Conservation (phyloP, 2,113 vertebrate genomes). For the Polypterus senegalus region DNA sequence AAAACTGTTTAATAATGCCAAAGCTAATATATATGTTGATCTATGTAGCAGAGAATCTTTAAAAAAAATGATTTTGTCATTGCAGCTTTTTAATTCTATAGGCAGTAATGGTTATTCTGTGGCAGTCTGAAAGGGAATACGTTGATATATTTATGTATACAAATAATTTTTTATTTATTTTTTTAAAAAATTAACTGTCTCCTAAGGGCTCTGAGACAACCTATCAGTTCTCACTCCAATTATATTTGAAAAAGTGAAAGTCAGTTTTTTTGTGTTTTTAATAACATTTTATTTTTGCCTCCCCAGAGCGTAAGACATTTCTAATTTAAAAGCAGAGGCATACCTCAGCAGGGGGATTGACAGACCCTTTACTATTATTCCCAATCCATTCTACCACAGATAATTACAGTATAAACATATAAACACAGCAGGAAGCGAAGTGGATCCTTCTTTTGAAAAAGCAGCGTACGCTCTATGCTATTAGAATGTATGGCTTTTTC, state of each 20-base stretch:
- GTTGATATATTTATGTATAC: slow-evolving; percentile 5
- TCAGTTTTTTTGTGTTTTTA: neutral
- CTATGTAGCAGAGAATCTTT: too few species aligned
- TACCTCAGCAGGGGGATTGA: neutral
- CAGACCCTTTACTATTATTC: slow-evolving; percentile 1
- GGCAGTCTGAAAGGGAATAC: too few species aligned
- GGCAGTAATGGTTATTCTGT: too few species aligned
- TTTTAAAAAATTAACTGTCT: slow-evolving; percentile 2
- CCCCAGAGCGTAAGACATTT: neutral
- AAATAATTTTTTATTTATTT: neutral
- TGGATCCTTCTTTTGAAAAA: neutral
- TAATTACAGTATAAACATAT: slow-evolving; percentile 4
- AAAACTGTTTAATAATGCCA: too few species aligned
- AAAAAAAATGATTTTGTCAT: too few species aligned
- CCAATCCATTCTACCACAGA: slow-evolving; percentile 4
- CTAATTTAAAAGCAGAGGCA: slow-evolving; percentile 4
- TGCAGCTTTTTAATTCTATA: too few species aligned
- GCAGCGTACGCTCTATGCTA: neutral
- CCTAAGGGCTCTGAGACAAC: neutral
- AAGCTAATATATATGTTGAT: too few species aligned
- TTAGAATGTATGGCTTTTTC: too few species aligned
- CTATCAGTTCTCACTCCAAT: slow-evolving; percentile 8
- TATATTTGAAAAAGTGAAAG: slow-evolving; percentile 5
- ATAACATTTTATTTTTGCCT: neutral
- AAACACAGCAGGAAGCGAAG: neutral